These are phyloP conservation scores for Onychorhynchus coronatus DNA, from an alignment of 2,113 vertebrate genomes.

Conservation along the genomic window DNA sequence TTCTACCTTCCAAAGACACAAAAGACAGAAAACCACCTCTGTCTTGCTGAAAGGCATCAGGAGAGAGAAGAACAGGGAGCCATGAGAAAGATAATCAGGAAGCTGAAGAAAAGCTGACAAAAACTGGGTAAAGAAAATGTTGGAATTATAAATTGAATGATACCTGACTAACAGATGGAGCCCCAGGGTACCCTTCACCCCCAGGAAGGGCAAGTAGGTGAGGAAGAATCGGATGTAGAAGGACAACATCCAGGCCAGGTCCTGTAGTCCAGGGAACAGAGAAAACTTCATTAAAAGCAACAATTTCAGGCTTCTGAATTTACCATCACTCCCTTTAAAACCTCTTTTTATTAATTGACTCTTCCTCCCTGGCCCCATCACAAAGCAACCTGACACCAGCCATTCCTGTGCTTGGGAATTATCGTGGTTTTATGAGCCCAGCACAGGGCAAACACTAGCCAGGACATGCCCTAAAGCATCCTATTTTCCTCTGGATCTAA, in stretches of 20 bases:
- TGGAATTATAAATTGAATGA: background rate
- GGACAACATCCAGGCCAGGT: conserved; percentile 80
- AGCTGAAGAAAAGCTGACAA: background rate
- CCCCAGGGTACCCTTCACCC: conserved; percentile 68
- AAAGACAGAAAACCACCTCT: background rate
- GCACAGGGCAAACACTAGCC: background rate
- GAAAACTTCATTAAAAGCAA: background rate
- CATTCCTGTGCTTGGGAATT: background rate
- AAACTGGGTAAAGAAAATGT: background rate
- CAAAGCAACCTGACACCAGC: background rate
- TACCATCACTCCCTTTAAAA: background rate
- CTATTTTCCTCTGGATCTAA: background rate
- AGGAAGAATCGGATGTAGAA: conserved; percentile 76
- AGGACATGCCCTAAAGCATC: background rate
- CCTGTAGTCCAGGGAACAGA: conserved; percentile 40
- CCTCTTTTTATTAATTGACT: too few relatives aligned
- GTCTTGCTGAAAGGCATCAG: background rate
- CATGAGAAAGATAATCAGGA: background rate
- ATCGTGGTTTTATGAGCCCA: background rate
- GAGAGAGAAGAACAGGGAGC: background rate
- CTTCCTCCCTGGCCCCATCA: background rate
- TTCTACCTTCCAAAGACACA: background rate
- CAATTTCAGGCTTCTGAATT: background rate
- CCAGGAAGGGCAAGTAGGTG: conserved; percentile 74
- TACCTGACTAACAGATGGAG: conserved; percentile 78